phyloP scores from a whole-genome alignment of 2,888 invertebrate genomes.

The Drosophila fungiperda region DNA sequence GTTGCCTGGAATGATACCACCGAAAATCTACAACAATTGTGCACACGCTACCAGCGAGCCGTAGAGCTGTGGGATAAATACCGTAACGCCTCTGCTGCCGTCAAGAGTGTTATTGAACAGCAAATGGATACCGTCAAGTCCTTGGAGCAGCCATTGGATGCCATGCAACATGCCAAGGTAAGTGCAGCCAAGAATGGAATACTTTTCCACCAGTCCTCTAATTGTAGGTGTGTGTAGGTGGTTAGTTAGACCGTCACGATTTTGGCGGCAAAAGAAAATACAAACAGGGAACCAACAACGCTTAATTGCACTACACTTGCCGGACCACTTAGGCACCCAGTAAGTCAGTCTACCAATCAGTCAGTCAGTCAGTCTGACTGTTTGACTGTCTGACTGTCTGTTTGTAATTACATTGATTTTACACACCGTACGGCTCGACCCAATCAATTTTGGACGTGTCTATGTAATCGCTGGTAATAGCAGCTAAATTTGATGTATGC shows the following conservation, averaged over 20 bases:
- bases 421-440: slow-evolving; percentile 36
- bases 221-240: neutral
- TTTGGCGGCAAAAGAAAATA: slow-evolving; percentile 56
- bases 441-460: slow-evolving; percentile 69
- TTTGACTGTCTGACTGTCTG: neutral
- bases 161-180: slow-evolving; percentile 90
- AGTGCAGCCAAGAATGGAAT: slow-evolving; percentile 66
- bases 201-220: slow-evolving; percentile 32
- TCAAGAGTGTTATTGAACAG: slow-evolving; percentile 91
- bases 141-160: slow-evolving; percentile 88
- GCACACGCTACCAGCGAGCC: slow-evolving; percentile 91
- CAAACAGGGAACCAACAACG: slow-evolving; percentile 23
- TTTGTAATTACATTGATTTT: slow-evolving; percentile 77
- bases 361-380: neutral
- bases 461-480: slow-evolving; percentile 66
- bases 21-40: slow-evolving; percentile 90
- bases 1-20: slow-evolving; percentile 93
- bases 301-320: slow-evolving; percentile 58
- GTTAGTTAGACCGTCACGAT: slow-evolving; percentile 19
- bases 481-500: slow-evolving; percentile 34
- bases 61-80: slow-evolving; percentile 93
- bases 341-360: neutral
- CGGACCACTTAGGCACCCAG: slow-evolving; percentile 20
- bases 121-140: slow-evolving; percentile 90
- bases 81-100: slow-evolving; percentile 91